These are phyloP conservation scores for Girardinichthys multiradiatus DNA, from an alignment of 2,113 vertebrate species.

Conservation along the genomic window DNA sequence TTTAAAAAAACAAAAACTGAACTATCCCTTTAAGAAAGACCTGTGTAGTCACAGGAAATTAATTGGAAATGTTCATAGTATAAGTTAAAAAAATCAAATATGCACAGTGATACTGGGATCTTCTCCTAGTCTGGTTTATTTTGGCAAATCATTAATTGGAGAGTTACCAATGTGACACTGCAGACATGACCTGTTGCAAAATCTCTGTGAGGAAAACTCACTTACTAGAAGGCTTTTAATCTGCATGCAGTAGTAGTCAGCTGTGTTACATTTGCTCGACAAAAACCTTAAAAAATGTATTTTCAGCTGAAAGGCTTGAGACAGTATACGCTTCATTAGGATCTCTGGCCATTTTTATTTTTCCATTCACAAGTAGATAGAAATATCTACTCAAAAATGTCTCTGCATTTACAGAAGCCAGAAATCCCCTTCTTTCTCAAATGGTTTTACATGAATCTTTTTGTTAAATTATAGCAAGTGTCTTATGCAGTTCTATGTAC, in stretches of 20 bases:
- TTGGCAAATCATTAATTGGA: background rate
- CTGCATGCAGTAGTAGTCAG: background rate
- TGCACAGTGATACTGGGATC: background rate
- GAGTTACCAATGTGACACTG: background rate
- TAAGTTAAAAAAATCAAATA: background rate
- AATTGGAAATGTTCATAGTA: background rate
- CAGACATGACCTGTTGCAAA: background rate
- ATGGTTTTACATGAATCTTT: constrained; percentile 21
- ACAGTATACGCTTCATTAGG: background rate
- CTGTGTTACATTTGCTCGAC: background rate
- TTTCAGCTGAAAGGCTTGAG: background rate
- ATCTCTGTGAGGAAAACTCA: background rate
- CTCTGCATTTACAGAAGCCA: constrained; percentile 31
- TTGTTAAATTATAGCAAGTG: constrained; percentile 11
- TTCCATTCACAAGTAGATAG: background rate
- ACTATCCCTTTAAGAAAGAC: background rate
- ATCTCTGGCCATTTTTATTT: background rate
- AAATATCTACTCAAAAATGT: constrained; percentile 1
- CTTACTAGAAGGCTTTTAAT: background rate
- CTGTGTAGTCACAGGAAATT: background rate
- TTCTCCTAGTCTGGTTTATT: background rate
- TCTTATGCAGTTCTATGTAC: constrained; percentile 35
- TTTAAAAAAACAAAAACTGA: no score
- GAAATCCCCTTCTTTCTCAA: background rate
- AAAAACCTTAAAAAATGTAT: background rate